Conservation (phyloP, 2,113 vertebrate genomes). For the Cyprinodon tularosa region DNA sequence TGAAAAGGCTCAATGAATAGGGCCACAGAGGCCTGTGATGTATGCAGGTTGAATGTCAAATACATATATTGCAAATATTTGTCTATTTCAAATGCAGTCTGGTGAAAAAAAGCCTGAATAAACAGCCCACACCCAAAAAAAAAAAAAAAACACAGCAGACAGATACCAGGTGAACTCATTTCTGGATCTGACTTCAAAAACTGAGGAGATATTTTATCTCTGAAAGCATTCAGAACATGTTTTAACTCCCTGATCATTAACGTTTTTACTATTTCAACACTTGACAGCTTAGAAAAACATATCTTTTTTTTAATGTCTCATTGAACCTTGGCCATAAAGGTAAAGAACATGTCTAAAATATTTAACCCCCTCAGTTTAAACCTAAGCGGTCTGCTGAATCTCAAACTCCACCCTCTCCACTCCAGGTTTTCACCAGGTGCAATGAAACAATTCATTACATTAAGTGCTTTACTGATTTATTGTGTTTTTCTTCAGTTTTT, state of each 20-base stretch:
- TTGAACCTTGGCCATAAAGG: not conserved
- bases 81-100: not conserved
- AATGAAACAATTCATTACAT: too few species aligned
- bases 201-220: too few species aligned
- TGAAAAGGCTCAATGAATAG: slow-evolving; percentile 60
- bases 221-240: not conserved
- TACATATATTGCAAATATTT: not conserved
- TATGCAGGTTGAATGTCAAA: not conserved
- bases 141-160: not conserved
- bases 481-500: too few species aligned
- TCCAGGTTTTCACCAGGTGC: too few species aligned
- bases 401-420: too few species aligned
- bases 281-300: not conserved
- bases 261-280: not conserved
- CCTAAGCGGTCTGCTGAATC: too few species aligned
- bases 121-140: not conserved
- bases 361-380: not conserved
- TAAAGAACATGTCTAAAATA: not conserved
- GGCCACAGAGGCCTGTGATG: not conserved
- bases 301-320: not conserved
- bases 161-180: not conserved
- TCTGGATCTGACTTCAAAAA: not conserved
- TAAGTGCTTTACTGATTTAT: too few species aligned
- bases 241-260: not conserved
- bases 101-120: not conserved